These are phyloP conservation scores for Nemoura dubitans DNA, from an alignment of 2,888 invertebrate species.

Conservation along the genomic window DNA sequence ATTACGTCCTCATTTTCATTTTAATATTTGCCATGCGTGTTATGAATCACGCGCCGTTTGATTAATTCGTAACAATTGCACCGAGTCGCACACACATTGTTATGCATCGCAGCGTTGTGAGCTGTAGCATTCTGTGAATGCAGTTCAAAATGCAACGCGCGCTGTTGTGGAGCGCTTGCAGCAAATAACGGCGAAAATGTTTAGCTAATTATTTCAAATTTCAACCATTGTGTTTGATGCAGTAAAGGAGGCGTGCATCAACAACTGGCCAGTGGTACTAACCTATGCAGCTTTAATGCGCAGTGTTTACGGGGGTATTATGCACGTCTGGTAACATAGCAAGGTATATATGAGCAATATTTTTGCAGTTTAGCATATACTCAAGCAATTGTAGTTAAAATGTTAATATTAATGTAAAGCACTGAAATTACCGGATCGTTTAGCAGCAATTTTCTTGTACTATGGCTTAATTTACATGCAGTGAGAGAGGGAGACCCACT, in stretches of 20 bases:
- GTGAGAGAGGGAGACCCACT: constrained; percentile 8
- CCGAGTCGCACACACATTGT: background rate
- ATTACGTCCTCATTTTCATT: constrained; percentile 4
- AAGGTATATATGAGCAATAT: background rate
- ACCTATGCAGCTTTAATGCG: background rate
- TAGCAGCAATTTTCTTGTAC: constrained; percentile 31
- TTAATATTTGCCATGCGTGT: constrained; percentile 4
- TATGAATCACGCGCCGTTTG: constrained; percentile 3
- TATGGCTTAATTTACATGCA: constrained; percentile 21
- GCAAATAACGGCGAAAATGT: background rate
- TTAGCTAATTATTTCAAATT: background rate
- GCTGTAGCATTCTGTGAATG: background rate
- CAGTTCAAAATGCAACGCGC: background rate
- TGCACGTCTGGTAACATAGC: background rate
- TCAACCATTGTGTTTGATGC: background rate
- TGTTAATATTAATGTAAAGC: constrained; percentile 37
- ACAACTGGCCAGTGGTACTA: background rate
- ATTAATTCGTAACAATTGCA: background rate
- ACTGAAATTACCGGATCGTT: constrained; percentile 36
- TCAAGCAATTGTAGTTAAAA: constrained; percentile 31
- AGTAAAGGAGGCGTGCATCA: background rate
- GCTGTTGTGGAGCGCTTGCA: background rate
- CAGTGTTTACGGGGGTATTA: background rate
- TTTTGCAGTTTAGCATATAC: constrained; percentile 12
- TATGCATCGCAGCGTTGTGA: background rate